A percentile compares a stretch with the other conserved stretches of the same genome.
These are phyloP conservation scores for Hiodon tergisus DNA, from an alignment of 2,113 vertebrate genomes.

Conservation along the genomic window DNA sequence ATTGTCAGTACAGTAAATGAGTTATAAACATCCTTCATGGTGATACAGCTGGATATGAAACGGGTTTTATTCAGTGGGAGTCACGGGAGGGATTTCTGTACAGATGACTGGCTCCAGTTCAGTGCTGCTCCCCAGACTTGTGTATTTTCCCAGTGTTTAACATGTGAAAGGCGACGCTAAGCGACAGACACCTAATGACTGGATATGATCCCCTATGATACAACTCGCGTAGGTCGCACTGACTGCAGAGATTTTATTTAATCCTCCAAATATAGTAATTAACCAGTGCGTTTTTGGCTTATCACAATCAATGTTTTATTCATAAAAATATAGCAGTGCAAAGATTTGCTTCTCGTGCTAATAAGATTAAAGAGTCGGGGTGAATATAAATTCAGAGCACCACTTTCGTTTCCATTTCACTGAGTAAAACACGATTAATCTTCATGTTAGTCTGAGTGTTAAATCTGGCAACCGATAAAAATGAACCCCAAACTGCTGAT, in stretches of 20 bases:
- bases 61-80: too few species aligned
- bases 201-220: neutral
- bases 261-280: slow-evolving; percentile 28
- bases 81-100: too few species aligned
- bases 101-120: neutral
- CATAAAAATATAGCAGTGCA: slow-evolving; percentile 43
- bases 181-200: neutral
- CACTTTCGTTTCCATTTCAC: slow-evolving; percentile 24
- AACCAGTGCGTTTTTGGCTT: slow-evolving; percentile 24
- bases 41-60: too few species aligned
- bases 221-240: neutral
- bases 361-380: slow-evolving; percentile 45
- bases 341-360: slow-evolving; percentile 43
- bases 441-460: slow-evolving; percentile 31
- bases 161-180: neutral
- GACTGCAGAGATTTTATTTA: too few species aligned
- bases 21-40: too few species aligned
- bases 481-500: slow-evolving; percentile 19
- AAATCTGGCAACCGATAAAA: slow-evolving; percentile 30
- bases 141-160: neutral
- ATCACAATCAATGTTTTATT: slow-evolving; percentile 45
- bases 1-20: too few species aligned
- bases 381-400: slow-evolving; percentile 16
- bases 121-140: neutral
- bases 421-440: slow-evolving; percentile 38